A percentile compares a stretch with the other conserved stretches of the same genome.
These are phyloP conservation scores for Sphenodon punctatus DNA, from an alignment of 2,797 vertebrate species.

Conservation along the genomic window DNA sequence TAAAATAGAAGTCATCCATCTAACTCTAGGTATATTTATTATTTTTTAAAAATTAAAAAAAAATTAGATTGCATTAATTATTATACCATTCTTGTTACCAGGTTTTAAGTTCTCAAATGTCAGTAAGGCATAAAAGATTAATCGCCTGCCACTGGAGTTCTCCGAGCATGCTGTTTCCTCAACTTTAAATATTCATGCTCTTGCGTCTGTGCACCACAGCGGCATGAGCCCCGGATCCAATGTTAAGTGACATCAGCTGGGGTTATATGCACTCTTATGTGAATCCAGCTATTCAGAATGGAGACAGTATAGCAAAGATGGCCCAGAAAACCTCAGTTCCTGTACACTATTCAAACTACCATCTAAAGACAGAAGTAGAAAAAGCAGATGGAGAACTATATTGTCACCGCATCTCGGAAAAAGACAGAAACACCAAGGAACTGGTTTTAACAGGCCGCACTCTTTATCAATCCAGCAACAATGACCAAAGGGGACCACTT, in stretches of 20 bases:
- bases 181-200: neutral
- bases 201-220: neutral
- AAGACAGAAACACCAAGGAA: too few species aligned
- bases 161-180: neutral
- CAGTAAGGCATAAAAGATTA: neutral
- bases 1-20: neutral
- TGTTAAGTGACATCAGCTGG: rapidly evolving
- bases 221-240: neutral
- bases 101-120: neutral
- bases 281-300: neutral
- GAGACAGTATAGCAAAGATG: neutral
- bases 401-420: too few species aligned
- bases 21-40: neutral
- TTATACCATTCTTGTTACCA: rapidly evolving
- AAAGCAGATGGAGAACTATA: neutral
- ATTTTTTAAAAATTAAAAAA: neutral
- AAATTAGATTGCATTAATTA: neutral
- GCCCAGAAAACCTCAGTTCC: neutral
- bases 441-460: too few species aligned
- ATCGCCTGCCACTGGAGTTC: neutral
- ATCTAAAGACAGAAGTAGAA: neutral
- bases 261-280: rapidly evolving
- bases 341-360: neutral
- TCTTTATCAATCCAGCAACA: too few species aligned
- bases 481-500: too few species aligned